Evolutionary conservation across 2,113 vertebrate genomes (phyloP).

Genomic region (Eublepharis macularius): DNA sequence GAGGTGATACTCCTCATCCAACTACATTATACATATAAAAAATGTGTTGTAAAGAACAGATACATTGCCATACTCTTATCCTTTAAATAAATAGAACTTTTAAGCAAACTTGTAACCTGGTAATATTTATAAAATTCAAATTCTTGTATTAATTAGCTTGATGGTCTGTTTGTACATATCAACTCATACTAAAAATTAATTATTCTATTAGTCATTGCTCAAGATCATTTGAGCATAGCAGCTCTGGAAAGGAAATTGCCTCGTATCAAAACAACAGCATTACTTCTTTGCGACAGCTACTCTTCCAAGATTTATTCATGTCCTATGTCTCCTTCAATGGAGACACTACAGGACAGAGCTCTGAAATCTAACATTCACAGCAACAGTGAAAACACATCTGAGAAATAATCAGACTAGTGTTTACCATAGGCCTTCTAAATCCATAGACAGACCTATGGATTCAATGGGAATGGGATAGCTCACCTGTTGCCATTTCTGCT

Average conservation of each 20-base stretch:
- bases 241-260: no score
- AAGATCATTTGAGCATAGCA: no score
- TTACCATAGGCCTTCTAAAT: background rate
- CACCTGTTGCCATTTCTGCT: constrained; percentile 97
- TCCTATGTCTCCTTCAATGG: background rate
- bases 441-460: background rate
- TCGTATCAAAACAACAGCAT: background rate
- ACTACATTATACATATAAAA: background rate
- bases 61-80: background rate
- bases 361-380: background rate
- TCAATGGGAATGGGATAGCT: constrained; percentile 18
- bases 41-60: background rate
- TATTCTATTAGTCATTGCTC: no score
- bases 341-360: background rate
- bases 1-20: background rate
- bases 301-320: background rate
- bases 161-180: background rate
- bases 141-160: background rate
- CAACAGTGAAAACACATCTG: background rate
- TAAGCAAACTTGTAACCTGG: background rate
- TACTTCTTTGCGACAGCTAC: background rate
- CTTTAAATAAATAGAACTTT: background rate
- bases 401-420: background rate
- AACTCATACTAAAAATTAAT: no score
- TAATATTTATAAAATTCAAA: background rate